Percentiles rank a stretch among this genome's conserved stretches.
Conservation (phyloP, 2,797 vertebrate genomes). For the Cynodonichthys magdalenae region DNA sequence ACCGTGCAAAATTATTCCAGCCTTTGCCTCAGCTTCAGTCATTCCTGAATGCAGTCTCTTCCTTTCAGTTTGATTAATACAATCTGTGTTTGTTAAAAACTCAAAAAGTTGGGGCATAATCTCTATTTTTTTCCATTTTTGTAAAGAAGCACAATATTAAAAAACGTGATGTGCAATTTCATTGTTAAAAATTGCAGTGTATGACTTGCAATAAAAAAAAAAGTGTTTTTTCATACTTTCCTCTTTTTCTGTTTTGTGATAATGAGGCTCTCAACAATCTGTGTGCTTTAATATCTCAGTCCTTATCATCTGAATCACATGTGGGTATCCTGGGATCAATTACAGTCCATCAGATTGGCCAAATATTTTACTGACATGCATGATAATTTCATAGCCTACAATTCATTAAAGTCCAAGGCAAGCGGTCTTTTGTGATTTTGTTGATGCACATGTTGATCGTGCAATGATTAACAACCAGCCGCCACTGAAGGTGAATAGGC, state of each 20-base stretch:
- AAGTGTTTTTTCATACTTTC: background rate
- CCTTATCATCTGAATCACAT: background rate
- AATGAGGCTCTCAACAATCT: background rate
- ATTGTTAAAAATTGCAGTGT: too few species aligned
- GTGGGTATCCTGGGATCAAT: background rate
- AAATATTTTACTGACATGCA: background rate
- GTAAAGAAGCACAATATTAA: background rate
- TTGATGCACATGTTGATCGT: too few species aligned
- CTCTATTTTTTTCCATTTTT: background rate
- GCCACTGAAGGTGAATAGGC: too few species aligned
- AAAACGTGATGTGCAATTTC: background rate
- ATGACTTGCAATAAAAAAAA: too few species aligned
- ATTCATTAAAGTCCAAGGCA: background rate
- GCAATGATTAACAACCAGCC: too few species aligned
- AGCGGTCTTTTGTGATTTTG: background rate
- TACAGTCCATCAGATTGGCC: background rate
- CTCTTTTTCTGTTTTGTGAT: background rate
- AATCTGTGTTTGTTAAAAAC: conserved; percentile 65
- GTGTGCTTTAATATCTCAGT: background rate
- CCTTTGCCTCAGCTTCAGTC: conserved; percentile 42
- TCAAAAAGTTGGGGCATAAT: background rate
- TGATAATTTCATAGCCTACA: background rate
- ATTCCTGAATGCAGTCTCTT: conserved; percentile 51
- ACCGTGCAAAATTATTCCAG: conserved; percentile 62
- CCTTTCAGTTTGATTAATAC: conserved; percentile 71